Conservation (phyloP, 92 coral and sea anemone genomes). For the Heteractis magnifica region DNA sequence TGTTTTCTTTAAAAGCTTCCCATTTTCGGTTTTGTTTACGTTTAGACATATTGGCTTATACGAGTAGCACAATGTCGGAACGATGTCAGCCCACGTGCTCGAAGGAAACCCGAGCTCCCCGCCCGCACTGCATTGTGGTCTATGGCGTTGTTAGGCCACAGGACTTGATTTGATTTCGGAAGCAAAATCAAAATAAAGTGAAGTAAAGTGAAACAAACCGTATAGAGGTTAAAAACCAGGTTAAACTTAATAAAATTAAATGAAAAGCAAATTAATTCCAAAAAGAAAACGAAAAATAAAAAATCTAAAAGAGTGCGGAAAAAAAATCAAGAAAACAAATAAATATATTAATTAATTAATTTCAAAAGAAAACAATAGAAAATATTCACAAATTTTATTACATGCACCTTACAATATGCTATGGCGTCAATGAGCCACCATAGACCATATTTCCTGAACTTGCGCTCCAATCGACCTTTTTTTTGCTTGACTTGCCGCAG, state of each 20-base stretch:
- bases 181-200: too few relatives aligned
- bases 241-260: not conserved
- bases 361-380: too few relatives aligned
- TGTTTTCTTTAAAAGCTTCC: not conserved
- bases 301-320: not conserved
- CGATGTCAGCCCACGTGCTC: too few relatives aligned
- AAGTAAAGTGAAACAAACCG: too few relatives aligned
- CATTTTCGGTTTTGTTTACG: not conserved
- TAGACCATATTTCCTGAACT: not conserved
- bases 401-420: too few relatives aligned
- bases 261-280: not conserved
- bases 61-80: not conserved
- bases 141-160: too few relatives aligned
- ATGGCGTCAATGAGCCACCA: not conserved
- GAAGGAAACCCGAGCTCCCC: too few relatives aligned
- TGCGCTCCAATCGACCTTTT: conserved; percentile 17
- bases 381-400: too few relatives aligned
- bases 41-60: not conserved
- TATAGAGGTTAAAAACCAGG: not conserved
- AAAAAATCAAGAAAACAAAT: too few relatives aligned
- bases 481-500: conserved; percentile 5
- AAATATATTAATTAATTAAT: too few relatives aligned
- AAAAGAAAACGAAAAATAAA: not conserved
- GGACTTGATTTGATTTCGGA: too few relatives aligned
- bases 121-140: too few relatives aligned